These are phyloP conservation scores for Micrasema longulum DNA, from an alignment of 1,140 invertebrate species.

Conservation along the genomic window DNA sequence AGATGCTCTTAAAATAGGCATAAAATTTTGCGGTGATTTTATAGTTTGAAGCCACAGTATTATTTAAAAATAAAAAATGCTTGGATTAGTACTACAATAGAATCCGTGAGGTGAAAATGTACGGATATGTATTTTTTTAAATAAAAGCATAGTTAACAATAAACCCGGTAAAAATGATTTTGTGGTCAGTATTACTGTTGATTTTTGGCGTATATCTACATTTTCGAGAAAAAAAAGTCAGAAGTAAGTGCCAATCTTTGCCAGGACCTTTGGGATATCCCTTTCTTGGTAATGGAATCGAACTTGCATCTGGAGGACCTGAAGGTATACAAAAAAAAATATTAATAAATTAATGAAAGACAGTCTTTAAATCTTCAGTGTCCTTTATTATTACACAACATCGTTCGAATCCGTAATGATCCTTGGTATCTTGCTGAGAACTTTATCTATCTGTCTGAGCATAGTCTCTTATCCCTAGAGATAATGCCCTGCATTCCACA, in stretches of 20 bases:
- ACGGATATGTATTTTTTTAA: no score
- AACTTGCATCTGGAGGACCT: background rate
- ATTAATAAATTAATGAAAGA: background rate
- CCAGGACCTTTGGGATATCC: slow-evolving; percentile 9
- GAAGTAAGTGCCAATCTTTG: background rate
- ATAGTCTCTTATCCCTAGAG: no score
- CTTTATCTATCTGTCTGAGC: background rate
- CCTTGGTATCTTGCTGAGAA: background rate
- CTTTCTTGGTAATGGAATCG: background rate
- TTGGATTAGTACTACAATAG: no score
- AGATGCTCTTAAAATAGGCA: no score
- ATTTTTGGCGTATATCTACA: background rate
- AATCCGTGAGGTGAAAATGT: no score
- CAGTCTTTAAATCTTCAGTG: background rate
- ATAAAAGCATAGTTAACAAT: no score
- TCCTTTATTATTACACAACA: background rate
- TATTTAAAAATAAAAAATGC: no score
- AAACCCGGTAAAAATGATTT: slow-evolving; percentile 34
- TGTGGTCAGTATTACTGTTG: slow-evolving; percentile 4
- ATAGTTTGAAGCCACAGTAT: no score
- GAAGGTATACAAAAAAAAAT: background rate
- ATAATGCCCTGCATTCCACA: background rate
- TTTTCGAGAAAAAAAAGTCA: slow-evolving; percentile 8
- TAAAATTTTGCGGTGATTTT: no score
- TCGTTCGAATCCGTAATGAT: background rate